Percentiles rank a stretch among this genome's conserved stretches.
Conservation (phyloP, 2,888 invertebrate species). For the Amblyjoppa proteus region DNA sequence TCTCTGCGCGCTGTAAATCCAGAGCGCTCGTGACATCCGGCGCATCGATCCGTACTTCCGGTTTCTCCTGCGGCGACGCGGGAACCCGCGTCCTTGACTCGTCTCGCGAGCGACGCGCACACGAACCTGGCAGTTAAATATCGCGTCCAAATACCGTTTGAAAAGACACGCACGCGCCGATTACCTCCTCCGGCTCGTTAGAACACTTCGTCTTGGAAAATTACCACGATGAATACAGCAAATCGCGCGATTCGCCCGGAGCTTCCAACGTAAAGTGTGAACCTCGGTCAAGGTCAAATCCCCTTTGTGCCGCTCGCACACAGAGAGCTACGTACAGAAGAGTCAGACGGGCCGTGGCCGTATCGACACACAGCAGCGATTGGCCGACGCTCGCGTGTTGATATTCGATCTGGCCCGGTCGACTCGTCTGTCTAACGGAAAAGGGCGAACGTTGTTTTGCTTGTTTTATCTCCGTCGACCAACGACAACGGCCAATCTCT, state of each 20-base stretch:
- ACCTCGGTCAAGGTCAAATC: not conserved
- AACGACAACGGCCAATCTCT: not conserved
- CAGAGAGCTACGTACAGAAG: too few relatives aligned
- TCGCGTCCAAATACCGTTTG: conserved; percentile 32
- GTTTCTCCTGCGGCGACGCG: conserved; percentile 74
- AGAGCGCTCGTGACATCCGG: conserved; percentile 80
- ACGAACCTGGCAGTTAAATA: conserved; percentile 21
- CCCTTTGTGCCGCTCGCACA: too few relatives aligned
- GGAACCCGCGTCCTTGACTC: conserved; percentile 60
- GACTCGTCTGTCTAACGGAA: too few relatives aligned
- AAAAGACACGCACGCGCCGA: conserved; percentile 45
- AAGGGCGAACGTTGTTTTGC: too few relatives aligned
- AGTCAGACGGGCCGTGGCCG: too few relatives aligned
- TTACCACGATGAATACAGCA: not conserved
- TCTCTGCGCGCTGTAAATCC: conserved; percentile 48
- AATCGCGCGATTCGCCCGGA: not conserved
- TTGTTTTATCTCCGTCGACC: not conserved
- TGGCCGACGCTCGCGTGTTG: too few relatives aligned
- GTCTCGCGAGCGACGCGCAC: conserved; percentile 31
- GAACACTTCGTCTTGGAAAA: not conserved
- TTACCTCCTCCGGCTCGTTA: conserved; percentile 5
- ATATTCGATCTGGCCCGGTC: too few relatives aligned
- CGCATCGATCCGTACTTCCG: conserved; percentile 82
- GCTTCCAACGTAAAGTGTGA: not conserved
- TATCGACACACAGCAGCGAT: too few relatives aligned